Evolutionary conservation across 2,797 vertebrate genomes (phyloP).

Genomic region (Carcharodon carcharias): DNA sequence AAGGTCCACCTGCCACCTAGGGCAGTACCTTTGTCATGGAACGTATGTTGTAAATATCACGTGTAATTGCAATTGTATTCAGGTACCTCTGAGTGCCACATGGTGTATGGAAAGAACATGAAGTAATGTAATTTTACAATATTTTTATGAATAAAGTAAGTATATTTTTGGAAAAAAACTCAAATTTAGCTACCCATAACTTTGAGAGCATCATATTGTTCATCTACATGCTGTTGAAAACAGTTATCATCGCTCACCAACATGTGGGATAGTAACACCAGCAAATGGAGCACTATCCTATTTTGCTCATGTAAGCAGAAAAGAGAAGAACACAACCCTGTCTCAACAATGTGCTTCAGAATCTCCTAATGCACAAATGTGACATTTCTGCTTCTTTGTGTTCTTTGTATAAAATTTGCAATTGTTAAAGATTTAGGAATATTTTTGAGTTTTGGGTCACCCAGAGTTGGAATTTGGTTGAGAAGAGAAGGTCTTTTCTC

Average conservation of each 20-base stretch:
- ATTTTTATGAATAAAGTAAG: too few relatives aligned
- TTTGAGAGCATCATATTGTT: not conserved
- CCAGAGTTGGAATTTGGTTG: not conserved
- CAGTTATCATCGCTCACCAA: not conserved
- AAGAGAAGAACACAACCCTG: not conserved
- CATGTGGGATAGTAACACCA: not conserved
- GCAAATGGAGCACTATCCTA: not conserved
- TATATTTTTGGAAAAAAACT: not conserved
- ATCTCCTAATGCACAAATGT: not conserved
- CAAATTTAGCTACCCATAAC: not conserved
- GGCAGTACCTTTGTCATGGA: too few relatives aligned
- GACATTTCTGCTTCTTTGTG: not conserved
- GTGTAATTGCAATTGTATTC: too few relatives aligned
- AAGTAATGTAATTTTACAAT: too few relatives aligned
- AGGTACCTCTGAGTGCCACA: too few relatives aligned
- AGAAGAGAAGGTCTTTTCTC: not conserved
- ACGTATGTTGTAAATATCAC: too few relatives aligned
- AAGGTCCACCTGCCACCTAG: too few relatives aligned
- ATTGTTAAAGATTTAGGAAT: not conserved
- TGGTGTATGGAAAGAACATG: too few relatives aligned
- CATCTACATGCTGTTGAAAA: not conserved
- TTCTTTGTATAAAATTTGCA: not conserved
- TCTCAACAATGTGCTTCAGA: not conserved
- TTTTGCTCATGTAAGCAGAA: not conserved
- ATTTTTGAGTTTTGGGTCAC: not conserved